phyloP scores from a whole-genome alignment of 1,140 invertebrate genomes.

The Rhyacophila brunnea region DNA sequence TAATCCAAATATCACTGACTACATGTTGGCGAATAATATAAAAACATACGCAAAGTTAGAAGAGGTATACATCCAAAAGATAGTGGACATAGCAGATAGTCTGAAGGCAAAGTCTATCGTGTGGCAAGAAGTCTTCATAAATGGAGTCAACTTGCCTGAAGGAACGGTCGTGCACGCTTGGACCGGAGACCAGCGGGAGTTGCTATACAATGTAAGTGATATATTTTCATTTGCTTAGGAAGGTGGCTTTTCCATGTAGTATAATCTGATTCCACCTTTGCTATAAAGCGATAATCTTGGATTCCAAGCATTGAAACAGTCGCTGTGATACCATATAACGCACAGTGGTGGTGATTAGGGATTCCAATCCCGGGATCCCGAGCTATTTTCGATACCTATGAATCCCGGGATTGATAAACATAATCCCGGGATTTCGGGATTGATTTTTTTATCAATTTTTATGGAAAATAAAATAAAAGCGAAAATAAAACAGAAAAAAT shows the following conservation, averaged over 20 bases:
- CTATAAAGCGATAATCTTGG: not conserved
- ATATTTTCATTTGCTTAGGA: too few relatives aligned
- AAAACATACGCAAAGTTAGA: constrained; percentile 60
- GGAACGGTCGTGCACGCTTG: constrained; percentile 76
- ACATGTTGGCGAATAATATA: constrained; percentile 67
- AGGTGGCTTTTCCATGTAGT: too few relatives aligned
- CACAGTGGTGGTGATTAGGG: too few relatives aligned
- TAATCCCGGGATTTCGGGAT: too few relatives aligned
- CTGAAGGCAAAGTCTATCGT: constrained; percentile 66
- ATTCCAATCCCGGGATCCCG: too few relatives aligned
- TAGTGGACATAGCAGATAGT: constrained; percentile 56
- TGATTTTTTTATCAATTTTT: too few relatives aligned
- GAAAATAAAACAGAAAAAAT: too few relatives aligned
- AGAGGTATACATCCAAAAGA: constrained; percentile 66
- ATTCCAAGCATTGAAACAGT: not conserved
- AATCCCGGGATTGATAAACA: too few relatives aligned
- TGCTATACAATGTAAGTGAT: constrained; percentile 41
- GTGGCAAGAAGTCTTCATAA: constrained; percentile 91
- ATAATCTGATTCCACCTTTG: too few relatives aligned
- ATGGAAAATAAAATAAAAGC: too few relatives aligned
- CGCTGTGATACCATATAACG: constrained; percentile 2
- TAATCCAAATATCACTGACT: constrained; percentile 71
- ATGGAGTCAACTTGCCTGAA: constrained; percentile 63
- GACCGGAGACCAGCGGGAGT: constrained; percentile 52
- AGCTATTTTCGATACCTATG: too few relatives aligned